A percentile compares a stretch with the other conserved stretches of the same genome.
phyloP scores from a whole-genome alignment of 2,888 invertebrate genomes.

The Cyrtodaria siliqua region DNA sequence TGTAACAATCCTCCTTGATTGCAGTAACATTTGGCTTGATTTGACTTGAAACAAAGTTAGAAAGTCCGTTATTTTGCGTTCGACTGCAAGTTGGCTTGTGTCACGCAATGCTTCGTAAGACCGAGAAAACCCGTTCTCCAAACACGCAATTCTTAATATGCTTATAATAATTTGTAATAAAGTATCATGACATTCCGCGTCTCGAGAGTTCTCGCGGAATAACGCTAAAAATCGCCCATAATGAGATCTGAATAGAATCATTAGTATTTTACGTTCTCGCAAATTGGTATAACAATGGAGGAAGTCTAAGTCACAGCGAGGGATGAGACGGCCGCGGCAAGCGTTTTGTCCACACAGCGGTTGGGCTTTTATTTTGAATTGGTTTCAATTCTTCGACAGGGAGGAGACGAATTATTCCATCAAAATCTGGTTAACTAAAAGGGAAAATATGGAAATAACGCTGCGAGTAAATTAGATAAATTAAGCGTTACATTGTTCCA shows the following conservation, averaged over 20 bases:
- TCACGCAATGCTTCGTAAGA: conserved; percentile 48
- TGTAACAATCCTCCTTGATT: conserved; percentile 10
- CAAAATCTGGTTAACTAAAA: conserved; percentile 62
- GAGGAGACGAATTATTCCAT: conserved; percentile 55
- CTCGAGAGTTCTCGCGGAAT: conserved; percentile 64
- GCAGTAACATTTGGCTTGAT: conserved; percentile 54
- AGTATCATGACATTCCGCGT: conserved; percentile 66
- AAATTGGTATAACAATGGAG: conserved; percentile 44
- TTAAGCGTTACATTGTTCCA: conserved; percentile 49
- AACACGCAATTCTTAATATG: conserved; percentile 73
- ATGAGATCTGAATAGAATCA: conserved; percentile 73
- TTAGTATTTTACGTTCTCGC: conserved; percentile 59
- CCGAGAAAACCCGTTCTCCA: conserved; percentile 23
- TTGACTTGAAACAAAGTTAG: conserved; percentile 58
- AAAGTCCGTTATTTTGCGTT: conserved; percentile 54
- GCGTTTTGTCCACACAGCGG: conserved; percentile 38
- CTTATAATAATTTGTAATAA: conserved; percentile 76
- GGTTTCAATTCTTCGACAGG: conserved; percentile 30
- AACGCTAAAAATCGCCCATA: conserved; percentile 67
- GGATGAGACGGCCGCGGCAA: no score
- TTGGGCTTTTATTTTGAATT: conserved; percentile 44
- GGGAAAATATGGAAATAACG: conserved; percentile 66
- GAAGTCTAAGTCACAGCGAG: conserved; percentile 25
- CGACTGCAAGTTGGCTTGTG: conserved; percentile 44
- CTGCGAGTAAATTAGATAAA: conserved; percentile 42